Base-by-base conservation (phyloP, 2,888 invertebrate species). In the Lycophotia porphyrea region DNA sequence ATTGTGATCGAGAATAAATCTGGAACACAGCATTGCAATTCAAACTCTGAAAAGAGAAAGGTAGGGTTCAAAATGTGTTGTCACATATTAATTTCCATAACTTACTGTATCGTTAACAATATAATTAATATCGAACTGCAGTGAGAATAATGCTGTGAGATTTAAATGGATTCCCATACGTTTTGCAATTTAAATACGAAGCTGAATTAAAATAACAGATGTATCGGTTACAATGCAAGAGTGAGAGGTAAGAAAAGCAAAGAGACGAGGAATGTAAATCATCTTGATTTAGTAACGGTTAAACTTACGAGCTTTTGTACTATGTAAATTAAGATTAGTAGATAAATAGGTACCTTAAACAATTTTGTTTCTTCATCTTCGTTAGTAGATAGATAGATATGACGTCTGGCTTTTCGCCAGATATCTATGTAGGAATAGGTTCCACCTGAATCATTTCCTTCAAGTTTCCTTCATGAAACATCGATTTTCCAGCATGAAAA, bases 1-100 rank as follows among this genome's bases (percentile, higher is more conserved):
- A 93, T 93, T 94, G 91, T 86, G 88, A 89, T 88, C 88, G 82
- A 87, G 88, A 91, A 91, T 93, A 92, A 90, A 91, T 90, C 27
- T 0, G 1, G 13, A 27, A 67, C 58, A 31, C 8, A 7, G 18
- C 34, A 27, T 21, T 63, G 8, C 8, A 86, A 71, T 69, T 63
- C 11, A 9, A 66, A n/a, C 73, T 42, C 44, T 78, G 24, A 13
- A 0, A 5, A 18, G 0, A 34, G 0, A 7, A 2, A 2, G 0
- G 7, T 47, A 78, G 21, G 21, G 69, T 70, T 4, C 1, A 78
- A 52, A 68, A 63, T 84, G 0, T 15, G 24, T 5, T 21, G 4
- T 8, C 13, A 31, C 27, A 42, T 31, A 63, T 49, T 49, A 39
- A 63, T 61, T 76, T 75, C 75, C 74, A 74, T 77, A 71, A 81